phyloP scores from a whole-genome alignment of 1,140 invertebrate species.

The Pteromalus puparum region DNA sequence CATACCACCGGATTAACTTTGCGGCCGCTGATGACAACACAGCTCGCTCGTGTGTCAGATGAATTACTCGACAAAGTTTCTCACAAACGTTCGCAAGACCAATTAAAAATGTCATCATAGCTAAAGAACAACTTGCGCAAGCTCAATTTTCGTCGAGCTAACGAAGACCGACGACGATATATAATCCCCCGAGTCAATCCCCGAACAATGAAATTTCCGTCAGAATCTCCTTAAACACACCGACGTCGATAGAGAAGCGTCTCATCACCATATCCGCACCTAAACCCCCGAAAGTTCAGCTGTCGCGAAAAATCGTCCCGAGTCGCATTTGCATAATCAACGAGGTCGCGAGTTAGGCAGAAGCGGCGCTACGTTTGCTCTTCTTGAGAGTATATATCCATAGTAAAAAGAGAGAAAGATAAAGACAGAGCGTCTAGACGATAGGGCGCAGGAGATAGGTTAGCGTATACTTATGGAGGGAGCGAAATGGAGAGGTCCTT shows the following conservation, averaged over 20 bases:
- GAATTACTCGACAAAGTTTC: neutral
- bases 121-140: neutral
- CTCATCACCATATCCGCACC: neutral
- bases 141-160: neutral
- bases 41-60: no score
- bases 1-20: no score
- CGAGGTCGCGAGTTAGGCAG: neutral
- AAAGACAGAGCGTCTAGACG: slow-evolving; percentile 2
- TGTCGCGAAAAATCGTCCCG: neutral
- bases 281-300: neutral
- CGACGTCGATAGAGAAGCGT: no score
- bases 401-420: neutral
- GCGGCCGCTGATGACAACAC: no score
- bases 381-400: neutral
- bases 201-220: neutral
- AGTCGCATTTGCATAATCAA: neutral
- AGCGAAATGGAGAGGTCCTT: slow-evolving; percentile 36
- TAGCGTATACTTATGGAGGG: neutral
- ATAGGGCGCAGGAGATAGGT: neutral
- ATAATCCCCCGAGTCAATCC: no score
- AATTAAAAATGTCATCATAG: no score
- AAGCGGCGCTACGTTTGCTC: neutral
- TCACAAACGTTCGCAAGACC: neutral
- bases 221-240: neutral
- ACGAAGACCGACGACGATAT: neutral